These are phyloP conservation scores for Spheniscus humboldti DNA, from an alignment of 2,797 vertebrate genomes.

Conservation along the genomic window DNA sequence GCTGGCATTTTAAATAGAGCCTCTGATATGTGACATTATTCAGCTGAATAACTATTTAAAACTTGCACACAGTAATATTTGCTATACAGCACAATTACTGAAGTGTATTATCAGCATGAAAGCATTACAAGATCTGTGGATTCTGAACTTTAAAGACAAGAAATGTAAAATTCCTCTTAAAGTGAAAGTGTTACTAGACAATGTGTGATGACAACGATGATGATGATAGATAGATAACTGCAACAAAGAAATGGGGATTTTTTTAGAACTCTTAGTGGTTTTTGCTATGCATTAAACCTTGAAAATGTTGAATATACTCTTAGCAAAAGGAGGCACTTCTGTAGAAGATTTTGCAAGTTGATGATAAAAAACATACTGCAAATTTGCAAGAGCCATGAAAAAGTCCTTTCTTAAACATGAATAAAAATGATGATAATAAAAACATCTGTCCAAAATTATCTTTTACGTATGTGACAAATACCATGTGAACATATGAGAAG, in stretches of 20 bases:
- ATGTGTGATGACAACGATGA: neutral
- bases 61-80: constrained; percentile 47
- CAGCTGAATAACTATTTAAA: constrained; percentile 60
- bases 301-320: neutral
- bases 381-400: neutral
- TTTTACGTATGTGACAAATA: neutral
- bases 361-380: neutral
- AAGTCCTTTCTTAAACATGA: neutral
- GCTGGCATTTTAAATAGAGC: constrained; percentile 57
- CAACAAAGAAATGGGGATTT: neutral
- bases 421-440: neutral
- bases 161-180: constrained; percentile 35
- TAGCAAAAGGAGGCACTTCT: neutral
- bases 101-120: constrained; percentile 32
- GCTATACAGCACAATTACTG: constrained; percentile 21
- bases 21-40: constrained; percentile 56
- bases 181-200: neutral
- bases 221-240: neutral
- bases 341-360: neutral
- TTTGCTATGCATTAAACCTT: neutral
- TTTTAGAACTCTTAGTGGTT: neutral
- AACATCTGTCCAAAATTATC: neutral
- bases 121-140: constrained; percentile 11
- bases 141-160: constrained; percentile 48
- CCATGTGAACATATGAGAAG: neutral